Evolutionary conservation across 2,113 vertebrate genomes (phyloP), one percentile per base, ranked within the genome.

Genomic region (Oxyura jamaicensis): DNA sequence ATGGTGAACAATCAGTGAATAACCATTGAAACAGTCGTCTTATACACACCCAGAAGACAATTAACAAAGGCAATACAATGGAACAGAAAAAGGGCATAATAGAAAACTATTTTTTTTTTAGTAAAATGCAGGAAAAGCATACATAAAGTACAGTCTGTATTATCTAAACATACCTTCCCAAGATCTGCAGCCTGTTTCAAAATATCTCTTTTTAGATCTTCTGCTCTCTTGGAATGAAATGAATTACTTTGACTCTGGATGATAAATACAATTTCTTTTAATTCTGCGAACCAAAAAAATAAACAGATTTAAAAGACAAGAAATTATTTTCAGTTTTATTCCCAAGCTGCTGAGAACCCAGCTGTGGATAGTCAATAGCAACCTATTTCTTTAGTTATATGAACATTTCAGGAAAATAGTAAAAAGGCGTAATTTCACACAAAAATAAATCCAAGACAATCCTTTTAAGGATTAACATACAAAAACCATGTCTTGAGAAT

Each of bases 221-320:
- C 98, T 19, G 99, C 99, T 97, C 97, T 98, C 92, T 97, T 98
- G 87, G 97, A 98, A 92, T 99, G 99, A 97, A 99, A 99, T 92
- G 98, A 98, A 97, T 99, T 99, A 94, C 98, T 98, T 95, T 99
- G 99, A 97, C 99, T 99, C 98, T 99, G 99, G 98, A 99, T 99
- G 96, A 99, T 94, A 97, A 99, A 99, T 60, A 99, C 98, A 93
- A 99, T 98, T 97, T 98, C 98, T 97, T 97, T 98, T 96, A 99
- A 96, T 94, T 99, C 99, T 99, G 97, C 80, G 95, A 97, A 97
- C 41, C 72, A 97, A 69, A 97, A 97, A 97, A 96, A 95, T 72
- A 83, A 82, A 83, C 83, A 91, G 41, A 90, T 77, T 79, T 84
- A 83, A 94, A 85, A 85, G 59, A 88, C 10, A 90, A 69, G 67